Evolutionary conservation across 1,140 invertebrate genomes (phyloP).

Genomic region (Caenorhabditis remanei): DNA sequence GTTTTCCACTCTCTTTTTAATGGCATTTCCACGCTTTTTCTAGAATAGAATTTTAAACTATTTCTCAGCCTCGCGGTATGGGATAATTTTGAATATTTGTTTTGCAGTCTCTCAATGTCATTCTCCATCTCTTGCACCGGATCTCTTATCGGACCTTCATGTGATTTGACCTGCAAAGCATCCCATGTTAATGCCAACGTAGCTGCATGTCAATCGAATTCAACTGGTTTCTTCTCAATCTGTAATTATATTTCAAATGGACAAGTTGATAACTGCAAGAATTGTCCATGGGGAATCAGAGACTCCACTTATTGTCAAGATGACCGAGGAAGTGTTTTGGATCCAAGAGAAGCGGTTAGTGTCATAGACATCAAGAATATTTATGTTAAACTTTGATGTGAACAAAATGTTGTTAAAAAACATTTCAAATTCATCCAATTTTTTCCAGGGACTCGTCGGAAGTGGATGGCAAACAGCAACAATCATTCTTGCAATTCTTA

Average conservation of each 20-base stretch:
- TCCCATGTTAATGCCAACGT: constrained; percentile 69
- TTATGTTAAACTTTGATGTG: too few species aligned
- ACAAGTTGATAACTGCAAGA: constrained; percentile 72
- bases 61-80: too few species aligned
- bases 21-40: too few species aligned
- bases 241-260: constrained; percentile 58
- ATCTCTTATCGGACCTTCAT: constrained; percentile 68
- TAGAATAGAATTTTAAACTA: too few species aligned
- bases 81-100: too few species aligned
- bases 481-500: constrained; percentile 69
- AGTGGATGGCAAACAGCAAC: constrained; percentile 70
- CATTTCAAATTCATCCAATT: too few species aligned
- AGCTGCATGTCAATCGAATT: constrained; percentile 69
- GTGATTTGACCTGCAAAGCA: constrained; percentile 70
- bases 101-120: constrained; percentile 67
- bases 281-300: constrained; percentile 75
- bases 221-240: constrained; percentile 71
- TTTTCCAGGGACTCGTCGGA: constrained; percentile 71
- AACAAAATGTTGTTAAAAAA: too few species aligned
- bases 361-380: too few species aligned
- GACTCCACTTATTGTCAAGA: constrained; percentile 73
- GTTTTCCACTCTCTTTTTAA: too few species aligned
- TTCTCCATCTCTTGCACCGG: constrained; percentile 71
- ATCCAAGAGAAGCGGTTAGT: constrained; percentile 69
- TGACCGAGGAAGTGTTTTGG: constrained; percentile 71